Evolutionary conservation across 2,113 vertebrate genomes (phyloP).

Genomic region (Callipepla californica): DNA sequence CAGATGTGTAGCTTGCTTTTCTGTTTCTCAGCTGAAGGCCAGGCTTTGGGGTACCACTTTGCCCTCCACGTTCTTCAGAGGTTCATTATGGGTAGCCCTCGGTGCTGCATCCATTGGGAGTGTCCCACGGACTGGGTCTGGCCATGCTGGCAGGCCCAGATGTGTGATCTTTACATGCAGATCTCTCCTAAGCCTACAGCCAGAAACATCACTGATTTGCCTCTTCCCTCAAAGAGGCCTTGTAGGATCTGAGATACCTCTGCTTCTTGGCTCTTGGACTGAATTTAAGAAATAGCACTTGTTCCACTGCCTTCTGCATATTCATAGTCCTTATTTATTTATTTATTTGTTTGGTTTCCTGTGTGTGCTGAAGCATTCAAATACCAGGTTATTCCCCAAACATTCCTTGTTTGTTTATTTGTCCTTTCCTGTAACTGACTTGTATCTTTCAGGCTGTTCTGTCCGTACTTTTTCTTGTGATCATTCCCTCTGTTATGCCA

Average conservation of each 20-base stretch:
- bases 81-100: neutral
- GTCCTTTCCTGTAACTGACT: neutral
- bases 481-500: neutral
- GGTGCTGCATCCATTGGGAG: rapidly evolving
- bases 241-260: neutral
- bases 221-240: neutral
- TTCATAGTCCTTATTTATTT: neutral
- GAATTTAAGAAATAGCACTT: neutral
- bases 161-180: neutral
- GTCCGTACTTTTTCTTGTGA: neutral
- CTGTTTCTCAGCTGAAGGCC: neutral
- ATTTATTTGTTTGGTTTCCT: neutral
- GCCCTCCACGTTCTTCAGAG: neutral
- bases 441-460: slow-evolving; percentile 9
- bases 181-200: neutral
- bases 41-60: neutral
- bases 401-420: slow-evolving; percentile 11
- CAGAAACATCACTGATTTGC: neutral
- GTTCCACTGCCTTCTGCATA: neutral
- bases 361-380: neutral
- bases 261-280: neutral
- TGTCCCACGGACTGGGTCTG: neutral
- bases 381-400: slow-evolving; percentile 9
- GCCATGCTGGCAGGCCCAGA: neutral
- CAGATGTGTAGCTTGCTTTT: neutral